Evolutionary conservation across 37 sponge, comb jelly and placozoan species (phyloP).

Genomic region (Mnemiopsis leidyi): DNA sequence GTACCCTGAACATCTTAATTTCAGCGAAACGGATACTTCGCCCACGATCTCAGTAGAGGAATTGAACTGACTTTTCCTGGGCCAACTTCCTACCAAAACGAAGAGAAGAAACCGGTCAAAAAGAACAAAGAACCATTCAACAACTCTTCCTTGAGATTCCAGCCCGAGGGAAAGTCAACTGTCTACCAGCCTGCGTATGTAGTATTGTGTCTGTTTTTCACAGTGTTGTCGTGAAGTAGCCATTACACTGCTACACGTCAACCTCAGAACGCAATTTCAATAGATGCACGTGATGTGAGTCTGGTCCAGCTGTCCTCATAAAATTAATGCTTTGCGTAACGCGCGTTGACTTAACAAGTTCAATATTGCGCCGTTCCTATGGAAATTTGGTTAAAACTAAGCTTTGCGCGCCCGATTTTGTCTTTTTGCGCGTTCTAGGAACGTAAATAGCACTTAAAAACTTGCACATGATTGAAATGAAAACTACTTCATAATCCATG

Average conservation of each 20-base stretch:
- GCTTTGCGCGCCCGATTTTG: not conserved
- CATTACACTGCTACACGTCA: too few relatives aligned
- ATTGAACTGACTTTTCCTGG: conserved; percentile 44
- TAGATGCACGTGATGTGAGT: not conserved
- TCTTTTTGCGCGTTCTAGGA: too few relatives aligned
- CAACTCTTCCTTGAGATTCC: conserved; percentile 38
- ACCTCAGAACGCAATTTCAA: too few relatives aligned
- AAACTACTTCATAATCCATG: too few relatives aligned
- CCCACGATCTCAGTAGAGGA: conserved; percentile 39
- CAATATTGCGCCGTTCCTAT: not conserved
- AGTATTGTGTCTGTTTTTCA: not conserved
- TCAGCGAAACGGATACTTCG: conserved; percentile 46
- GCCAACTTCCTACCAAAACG: conserved; percentile 58
- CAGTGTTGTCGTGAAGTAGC: too few relatives aligned
- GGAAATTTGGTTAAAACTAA: not conserved
- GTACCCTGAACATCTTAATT: too few relatives aligned
- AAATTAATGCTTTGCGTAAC: not conserved
- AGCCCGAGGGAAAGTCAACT: conserved; percentile 15
- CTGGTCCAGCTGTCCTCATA: not conserved
- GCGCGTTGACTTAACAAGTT: not conserved
- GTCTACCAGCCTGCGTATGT: conserved; percentile 54
- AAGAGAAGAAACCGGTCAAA: conserved; percentile 20
- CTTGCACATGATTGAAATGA: too few relatives aligned
- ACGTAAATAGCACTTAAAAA: too few relatives aligned
- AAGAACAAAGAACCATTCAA: conserved; percentile 54